These are phyloP conservation scores for Plumapathes pennacea DNA, from an alignment of 92 coral and sea anemone genomes.

Conservation along the genomic window DNA sequence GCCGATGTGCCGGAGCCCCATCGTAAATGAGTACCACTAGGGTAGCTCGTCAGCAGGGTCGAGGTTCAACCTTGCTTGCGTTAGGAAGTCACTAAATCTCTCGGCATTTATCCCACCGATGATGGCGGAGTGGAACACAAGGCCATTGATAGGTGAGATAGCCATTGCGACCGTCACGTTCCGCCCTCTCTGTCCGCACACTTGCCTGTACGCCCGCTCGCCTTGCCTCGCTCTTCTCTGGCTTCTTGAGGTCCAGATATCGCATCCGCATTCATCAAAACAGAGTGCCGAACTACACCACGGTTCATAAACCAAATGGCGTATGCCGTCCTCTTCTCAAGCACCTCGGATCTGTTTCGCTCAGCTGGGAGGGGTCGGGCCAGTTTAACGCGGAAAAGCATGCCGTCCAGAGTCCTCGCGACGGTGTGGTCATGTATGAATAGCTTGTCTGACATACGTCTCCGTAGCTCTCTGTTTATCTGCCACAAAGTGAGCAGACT, in stretches of 20 bases:
- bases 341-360: constrained; percentile 21
- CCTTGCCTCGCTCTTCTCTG: constrained; percentile 40
- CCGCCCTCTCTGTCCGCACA: constrained; percentile 44
- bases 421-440: constrained; percentile 31
- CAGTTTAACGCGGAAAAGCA: constrained; percentile 36
- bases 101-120: constrained; percentile 38
- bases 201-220: constrained; percentile 37
- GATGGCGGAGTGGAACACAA: constrained; percentile 27
- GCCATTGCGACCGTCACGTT: constrained; percentile 33
- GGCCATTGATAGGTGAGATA: constrained; percentile 24
- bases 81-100: constrained; percentile 28
- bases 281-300: constrained; percentile 5
- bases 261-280: constrained; percentile 23
- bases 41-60: constrained; percentile 30
- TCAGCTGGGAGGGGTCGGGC: constrained; percentile 36
- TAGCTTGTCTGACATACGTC: constrained; percentile 42
- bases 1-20: constrained; percentile 31
- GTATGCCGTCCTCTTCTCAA: constrained; percentile 1
- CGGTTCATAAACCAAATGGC: constrained; percentile 13
- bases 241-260: constrained; percentile 34
- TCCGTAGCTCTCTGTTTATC: constrained; percentile 42
- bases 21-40: constrained; percentile 28
- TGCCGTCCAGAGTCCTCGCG: constrained; percentile 28
- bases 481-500: constrained; percentile 30
- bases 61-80: constrained; percentile 20